Evolutionary conservation across 1,140 invertebrate species (phyloP), one percentile per base, ranked within the genome.

Genomic region (Drosophila athabasca): DNA sequence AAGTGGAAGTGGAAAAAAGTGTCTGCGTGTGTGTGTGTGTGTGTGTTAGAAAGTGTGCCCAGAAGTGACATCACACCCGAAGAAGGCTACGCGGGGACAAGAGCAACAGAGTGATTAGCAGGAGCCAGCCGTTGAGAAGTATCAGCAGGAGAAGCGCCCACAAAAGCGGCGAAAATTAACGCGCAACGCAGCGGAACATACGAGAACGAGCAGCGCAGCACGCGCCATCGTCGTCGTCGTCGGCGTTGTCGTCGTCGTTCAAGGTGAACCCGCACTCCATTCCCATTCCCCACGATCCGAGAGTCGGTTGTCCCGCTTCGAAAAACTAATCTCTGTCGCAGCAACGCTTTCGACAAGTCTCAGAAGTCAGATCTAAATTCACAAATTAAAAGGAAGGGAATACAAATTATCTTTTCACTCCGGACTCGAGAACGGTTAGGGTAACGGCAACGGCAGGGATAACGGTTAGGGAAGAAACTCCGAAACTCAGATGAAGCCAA

Each of bases 1-100:
- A 79, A 62, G 61, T 52, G 67, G 72, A 76, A 85, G 77, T 70
- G 29, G 46, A 61, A 69, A 68, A 74, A 69, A 69, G 49, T 55
- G 66, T 57, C 68, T 55, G 60, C 52, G 48, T 11, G 52, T 66
- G 48, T 58, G 77, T 72, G 66, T 74, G 64, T 74, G 59, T 52
- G 62, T 76, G 52, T 59, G 72, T 57, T 77, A 73, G 77, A 81
- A 85, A 85, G 73, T 79, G 72, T 62, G 71, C 75, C 74, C 61
- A 82, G 82, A 69, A 87, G 82, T 87, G 82, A 87, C 82, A 87
- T 87, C 82, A 87, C 83, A 76, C 81, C 60, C 59, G 50, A 51
- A 66, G 58, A 24, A 19, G 58, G 19, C 45, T 22, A 11, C 44
- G 54, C 59, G 61, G 39, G 58, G 45, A 45, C 49, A n/a, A 49